Percentiles rank a stretch among this genome's conserved stretches.
Evolutionary conservation across 1,140 invertebrate genomes (phyloP).

Genomic region (Diorhabda sublineata): DNA sequence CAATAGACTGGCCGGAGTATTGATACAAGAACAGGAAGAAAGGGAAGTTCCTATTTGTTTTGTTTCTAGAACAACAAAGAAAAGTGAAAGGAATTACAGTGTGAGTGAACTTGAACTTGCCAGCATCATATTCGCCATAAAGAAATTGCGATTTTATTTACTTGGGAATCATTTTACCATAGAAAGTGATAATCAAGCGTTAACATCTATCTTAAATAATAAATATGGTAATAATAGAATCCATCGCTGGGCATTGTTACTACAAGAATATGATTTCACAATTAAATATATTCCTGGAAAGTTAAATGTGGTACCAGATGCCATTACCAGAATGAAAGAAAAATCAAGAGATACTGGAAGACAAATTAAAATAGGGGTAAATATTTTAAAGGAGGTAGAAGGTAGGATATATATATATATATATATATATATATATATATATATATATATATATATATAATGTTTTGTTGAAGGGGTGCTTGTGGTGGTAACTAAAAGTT

Average conservation of each 20-base stretch:
- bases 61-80: slow-evolving; percentile 42
- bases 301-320: slow-evolving; percentile 4
- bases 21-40: slow-evolving; percentile 37
- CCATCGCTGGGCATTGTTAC: slow-evolving; percentile 10
- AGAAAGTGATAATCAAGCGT: slow-evolving; percentile 5
- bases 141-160: slow-evolving; percentile 10
- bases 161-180: slow-evolving; percentile 11
- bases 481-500: too few relatives aligned
- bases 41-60: slow-evolving; percentile 38
- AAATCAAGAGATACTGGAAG: background rate
- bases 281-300: slow-evolving; percentile 11
- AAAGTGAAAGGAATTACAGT: slow-evolving; percentile 36
- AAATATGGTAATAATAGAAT: slow-evolving; percentile 7
- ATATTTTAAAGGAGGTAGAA: slow-evolving; percentile 1
- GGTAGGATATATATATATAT: background rate
- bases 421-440: too few relatives aligned
- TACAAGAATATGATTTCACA: slow-evolving; percentile 9
- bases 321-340: slow-evolving; percentile 5
- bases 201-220: slow-evolving; percentile 12
- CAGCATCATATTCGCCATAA: slow-evolving; percentile 8
- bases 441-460: too few relatives aligned
- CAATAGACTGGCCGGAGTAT: slow-evolving; percentile 41
- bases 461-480: too few relatives aligned
- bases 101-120: slow-evolving; percentile 6
- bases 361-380: slow-evolving; percentile 16